Evolutionary conservation across 2,797 vertebrate genomes (phyloP).

Genomic region (Meda fulgida): DNA sequence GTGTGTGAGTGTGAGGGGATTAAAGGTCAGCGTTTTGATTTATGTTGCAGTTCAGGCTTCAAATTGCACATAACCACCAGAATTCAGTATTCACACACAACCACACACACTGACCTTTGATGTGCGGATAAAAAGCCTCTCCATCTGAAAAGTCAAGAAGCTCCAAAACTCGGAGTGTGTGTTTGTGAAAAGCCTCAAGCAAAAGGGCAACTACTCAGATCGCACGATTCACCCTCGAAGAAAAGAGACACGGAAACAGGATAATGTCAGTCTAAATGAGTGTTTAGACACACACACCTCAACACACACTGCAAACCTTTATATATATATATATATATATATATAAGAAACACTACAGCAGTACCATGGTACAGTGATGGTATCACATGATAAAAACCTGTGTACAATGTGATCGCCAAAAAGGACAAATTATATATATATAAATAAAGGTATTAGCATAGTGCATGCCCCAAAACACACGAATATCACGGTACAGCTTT

Average conservation of each 20-base stretch:
- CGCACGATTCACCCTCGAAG: neutral
- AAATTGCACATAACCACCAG: slow-evolving; percentile 43
- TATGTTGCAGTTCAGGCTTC: slow-evolving; percentile 27
- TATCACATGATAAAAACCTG: neutral
- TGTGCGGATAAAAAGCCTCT: slow-evolving; percentile 26
- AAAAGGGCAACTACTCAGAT: slow-evolving; percentile 35
- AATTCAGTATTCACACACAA: slow-evolving; percentile 12
- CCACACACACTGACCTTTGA: slow-evolving; percentile 38
- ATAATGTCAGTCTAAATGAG: slow-evolving; percentile 34
- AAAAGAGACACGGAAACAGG: slow-evolving; percentile 14
- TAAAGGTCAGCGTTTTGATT: slow-evolving; percentile 38
- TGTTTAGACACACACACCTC: neutral
- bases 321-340: too few species aligned
- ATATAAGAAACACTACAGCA: neutral
- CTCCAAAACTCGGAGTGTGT: slow-evolving; percentile 24
- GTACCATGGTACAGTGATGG: neutral
- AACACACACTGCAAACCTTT: neutral
- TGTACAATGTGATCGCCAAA: neutral
- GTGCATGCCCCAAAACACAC: neutral
- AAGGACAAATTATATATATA: too few species aligned
- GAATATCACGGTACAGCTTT: neutral
- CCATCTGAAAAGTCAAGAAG: slow-evolving; percentile 30
- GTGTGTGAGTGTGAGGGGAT: neutral
- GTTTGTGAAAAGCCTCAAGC: slow-evolving; percentile 15
- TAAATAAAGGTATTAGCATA: too few species aligned